Evolutionary conservation across 2,888 invertebrate species (phyloP).

Genomic region (Drosophila kuntzei): DNA sequence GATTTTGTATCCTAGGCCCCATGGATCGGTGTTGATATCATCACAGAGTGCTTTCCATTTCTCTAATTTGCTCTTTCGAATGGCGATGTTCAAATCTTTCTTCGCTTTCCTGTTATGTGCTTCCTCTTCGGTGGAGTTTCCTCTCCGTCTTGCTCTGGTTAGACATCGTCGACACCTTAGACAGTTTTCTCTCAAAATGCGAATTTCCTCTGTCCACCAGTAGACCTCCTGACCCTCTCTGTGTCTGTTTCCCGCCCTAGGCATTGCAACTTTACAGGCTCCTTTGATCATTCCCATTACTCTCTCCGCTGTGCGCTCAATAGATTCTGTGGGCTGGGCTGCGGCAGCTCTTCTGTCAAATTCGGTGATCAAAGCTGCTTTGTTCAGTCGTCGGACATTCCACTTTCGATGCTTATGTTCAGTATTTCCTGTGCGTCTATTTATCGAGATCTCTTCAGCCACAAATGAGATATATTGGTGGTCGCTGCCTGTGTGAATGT

Average conservation of each 20-base stretch:
- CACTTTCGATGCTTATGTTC: neutral
- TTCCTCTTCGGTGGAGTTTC: neutral
- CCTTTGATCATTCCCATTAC: neutral
- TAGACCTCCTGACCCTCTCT: neutral
- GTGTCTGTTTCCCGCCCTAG: neutral
- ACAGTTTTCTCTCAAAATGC: neutral
- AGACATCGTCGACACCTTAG: neutral
- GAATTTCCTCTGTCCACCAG: neutral
- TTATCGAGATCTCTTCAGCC: neutral
- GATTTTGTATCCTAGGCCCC: conserved; percentile 8
- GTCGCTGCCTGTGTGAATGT: neutral
- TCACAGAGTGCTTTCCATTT: conserved; percentile 6
- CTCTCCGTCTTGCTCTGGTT: neutral
- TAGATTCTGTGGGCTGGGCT: neutral
- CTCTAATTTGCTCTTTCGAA: neutral
- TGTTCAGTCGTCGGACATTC: neutral
- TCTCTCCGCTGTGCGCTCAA: neutral
- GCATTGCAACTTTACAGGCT: neutral
- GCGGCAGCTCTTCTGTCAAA: neutral
- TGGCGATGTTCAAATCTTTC: neutral
- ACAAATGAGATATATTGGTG: neutral
- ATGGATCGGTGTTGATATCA: neutral
- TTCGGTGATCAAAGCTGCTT: neutral
- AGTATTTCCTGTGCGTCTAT: neutral
- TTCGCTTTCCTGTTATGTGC: neutral